Base-by-base conservation (phyloP, 2,113 vertebrate genomes). In the Elanus axillaris region DNA sequence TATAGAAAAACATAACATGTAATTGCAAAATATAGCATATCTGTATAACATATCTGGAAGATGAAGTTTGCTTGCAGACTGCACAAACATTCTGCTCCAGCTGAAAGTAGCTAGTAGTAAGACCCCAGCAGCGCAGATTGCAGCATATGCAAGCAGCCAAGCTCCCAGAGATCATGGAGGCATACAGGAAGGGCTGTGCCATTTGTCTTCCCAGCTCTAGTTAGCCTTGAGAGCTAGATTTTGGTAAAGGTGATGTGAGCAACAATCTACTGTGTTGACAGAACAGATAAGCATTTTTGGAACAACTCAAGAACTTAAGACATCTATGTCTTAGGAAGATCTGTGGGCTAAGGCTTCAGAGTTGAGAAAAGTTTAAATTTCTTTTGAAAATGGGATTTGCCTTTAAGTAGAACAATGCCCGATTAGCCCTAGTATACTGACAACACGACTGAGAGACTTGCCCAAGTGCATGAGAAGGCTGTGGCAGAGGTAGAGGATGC, bases 121-220 rank as follows among this genome's bases (percentile, higher is more conserved):
- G 63, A 8, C 1, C 27, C 32, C 48, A 45, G 77, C 81, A 64
- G 45, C 5, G 21, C 47, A 29, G 36, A 10, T 25, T 19, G 32
- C 1, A 17, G 59, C 48, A 15, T 0, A 0, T 36, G 68, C 77
- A 23, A 7, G 8, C 48, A 34, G 68, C n/a, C 32, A 43, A 5
- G 56, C 73, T 69, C 50, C 56, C 6, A 2, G 62, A 43, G n/a
- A 2, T 7, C 0, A 1, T 1, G 20, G 42, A 64, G 38, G 52
- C 45, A 45, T 34, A 0, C 45, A 21, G 81, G 23, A 40, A 62
- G 9, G 42, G 66, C 50, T 52, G 17, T 62, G 56, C 69, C 36
- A 17, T 47, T 48, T 6, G 2, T 9, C 69, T 50, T 78, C 74
- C 23, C 48, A 55, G 38, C 29, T 75, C 52, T 43, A 3, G 0